Percentiles rank a stretch among this genome's conserved stretches.
These are phyloP conservation scores for Paratrypauchen microcephalus DNA, from an alignment of 2,797 vertebrate species.

Conservation along the genomic window DNA sequence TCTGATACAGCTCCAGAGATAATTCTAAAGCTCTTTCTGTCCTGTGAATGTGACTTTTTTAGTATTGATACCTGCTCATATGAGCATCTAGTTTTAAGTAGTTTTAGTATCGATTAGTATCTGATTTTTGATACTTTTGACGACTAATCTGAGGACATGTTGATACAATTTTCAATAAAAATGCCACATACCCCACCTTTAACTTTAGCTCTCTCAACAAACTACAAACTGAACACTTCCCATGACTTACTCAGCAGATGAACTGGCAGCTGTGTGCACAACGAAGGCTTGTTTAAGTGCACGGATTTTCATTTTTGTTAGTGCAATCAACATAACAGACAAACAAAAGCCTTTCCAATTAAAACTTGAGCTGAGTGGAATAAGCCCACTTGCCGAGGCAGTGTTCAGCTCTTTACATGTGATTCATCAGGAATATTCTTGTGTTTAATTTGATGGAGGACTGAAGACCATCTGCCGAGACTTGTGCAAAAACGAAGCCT, in stretches of 20 bases:
- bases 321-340: not conserved
- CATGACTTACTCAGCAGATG: not conserved
- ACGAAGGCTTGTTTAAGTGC: not conserved
- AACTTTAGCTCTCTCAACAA: not conserved
- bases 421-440: not conserved
- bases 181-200: too few species aligned
- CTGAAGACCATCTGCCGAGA: slow-evolving; percentile 17
- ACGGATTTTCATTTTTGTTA: not conserved
- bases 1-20: too few species aligned
- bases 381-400: not conserved
- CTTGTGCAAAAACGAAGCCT: slow-evolving; percentile 13
- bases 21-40: too few species aligned
- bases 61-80: too few species aligned
- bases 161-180: too few species aligned
- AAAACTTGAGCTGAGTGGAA: not conserved
- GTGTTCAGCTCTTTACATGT: not conserved
- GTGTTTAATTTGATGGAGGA: slow-evolving; percentile 10
- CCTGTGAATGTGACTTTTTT: too few species aligned
- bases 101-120: too few species aligned
- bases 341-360: slow-evolving; percentile 5
- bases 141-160: too few species aligned
- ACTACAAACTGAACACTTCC: not conserved
- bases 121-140: too few species aligned
- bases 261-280: not conserved
- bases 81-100: too few species aligned